These are phyloP conservation scores for Rhingia campestris DNA, from an alignment of 2,888 invertebrate species.

Conservation along the genomic window DNA sequence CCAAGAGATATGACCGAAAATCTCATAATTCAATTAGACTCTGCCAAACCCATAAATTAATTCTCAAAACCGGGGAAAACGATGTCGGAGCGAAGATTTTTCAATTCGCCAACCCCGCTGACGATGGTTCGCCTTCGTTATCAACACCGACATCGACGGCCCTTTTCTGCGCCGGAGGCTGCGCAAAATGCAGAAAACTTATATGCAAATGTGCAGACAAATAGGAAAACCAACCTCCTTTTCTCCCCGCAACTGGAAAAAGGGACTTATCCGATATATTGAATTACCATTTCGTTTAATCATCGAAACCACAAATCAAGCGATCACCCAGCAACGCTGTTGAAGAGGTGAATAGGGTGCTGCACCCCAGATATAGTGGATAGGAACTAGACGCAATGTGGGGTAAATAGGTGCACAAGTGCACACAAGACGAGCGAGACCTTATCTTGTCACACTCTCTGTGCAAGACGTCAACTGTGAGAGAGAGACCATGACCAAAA, in stretches of 20 bases:
- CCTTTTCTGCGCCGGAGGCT: constrained; percentile 43
- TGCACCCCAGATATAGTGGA: constrained; percentile 4
- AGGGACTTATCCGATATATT: constrained; percentile 50
- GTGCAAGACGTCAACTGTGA: constrained; percentile 35
- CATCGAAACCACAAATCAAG: constrained; percentile 68
- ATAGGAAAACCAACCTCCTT: constrained; percentile 45
- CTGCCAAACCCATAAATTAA: constrained; percentile 70
- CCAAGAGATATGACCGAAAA: constrained; percentile 61
- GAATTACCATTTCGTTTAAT: constrained; percentile 67
- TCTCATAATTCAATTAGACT: constrained; percentile 73
- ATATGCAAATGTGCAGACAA: constrained; percentile 54
- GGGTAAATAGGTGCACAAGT: constrained; percentile 48
- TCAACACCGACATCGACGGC: constrained; percentile 51
- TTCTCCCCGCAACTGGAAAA: constrained; percentile 29
- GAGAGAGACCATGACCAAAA: constrained; percentile 68
- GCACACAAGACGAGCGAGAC: constrained; percentile 61
- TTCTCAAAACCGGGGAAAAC: constrained; percentile 43
- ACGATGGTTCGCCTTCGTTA: constrained; percentile 18
- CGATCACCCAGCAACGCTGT: constrained; percentile 31
- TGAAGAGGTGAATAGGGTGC: constrained; percentile 47
- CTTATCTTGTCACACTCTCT: constrained; percentile 68
- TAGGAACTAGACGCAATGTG: constrained; percentile 39
- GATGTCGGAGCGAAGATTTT: constrained; percentile 33
- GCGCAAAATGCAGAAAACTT: constrained; percentile 51
- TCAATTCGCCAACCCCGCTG: constrained; percentile 28